These are phyloP conservation scores for Caracal caracal DNA, from an alignment of 2,113 vertebrate species.

Conservation along the genomic window DNA sequence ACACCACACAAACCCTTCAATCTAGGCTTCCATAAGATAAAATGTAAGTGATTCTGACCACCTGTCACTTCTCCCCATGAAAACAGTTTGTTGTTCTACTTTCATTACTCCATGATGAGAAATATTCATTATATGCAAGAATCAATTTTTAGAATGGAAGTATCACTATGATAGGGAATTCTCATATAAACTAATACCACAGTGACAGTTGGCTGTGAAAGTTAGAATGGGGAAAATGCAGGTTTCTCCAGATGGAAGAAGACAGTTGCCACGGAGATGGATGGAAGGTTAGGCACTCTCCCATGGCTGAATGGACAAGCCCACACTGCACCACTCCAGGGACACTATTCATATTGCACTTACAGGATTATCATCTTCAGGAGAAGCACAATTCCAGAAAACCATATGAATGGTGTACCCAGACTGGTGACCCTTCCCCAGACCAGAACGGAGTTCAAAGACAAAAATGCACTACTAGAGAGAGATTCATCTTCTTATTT, in stretches of 20 bases:
- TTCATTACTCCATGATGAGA: not conserved
- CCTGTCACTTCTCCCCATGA: not conserved
- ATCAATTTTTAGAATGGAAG: not conserved
- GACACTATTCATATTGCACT: not conserved
- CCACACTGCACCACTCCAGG: not conserved
- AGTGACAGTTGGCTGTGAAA: not conserved
- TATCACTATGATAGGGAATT: not conserved
- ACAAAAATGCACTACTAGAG: not conserved
- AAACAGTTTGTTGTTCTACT: not conserved
- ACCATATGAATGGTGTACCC: rapidly evolving
- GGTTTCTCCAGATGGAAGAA: not conserved
- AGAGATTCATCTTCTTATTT: not conserved
- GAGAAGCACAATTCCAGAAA: not conserved
- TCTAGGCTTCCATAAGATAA: not conserved
- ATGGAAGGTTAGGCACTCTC: not conserved
- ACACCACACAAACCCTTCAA: not conserved
- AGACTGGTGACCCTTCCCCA: not conserved
- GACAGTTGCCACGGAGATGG: not conserved
- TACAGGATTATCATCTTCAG: not conserved
- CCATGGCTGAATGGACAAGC: not conserved
- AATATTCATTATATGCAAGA: not conserved
- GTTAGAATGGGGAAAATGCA: not conserved
- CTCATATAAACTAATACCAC: not conserved
- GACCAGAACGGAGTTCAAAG: not conserved
- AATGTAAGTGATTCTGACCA: rapidly evolving